phyloP scores from a whole-genome alignment of 2,888 invertebrate genomes.

The Apomyelois bistriatella region DNA sequence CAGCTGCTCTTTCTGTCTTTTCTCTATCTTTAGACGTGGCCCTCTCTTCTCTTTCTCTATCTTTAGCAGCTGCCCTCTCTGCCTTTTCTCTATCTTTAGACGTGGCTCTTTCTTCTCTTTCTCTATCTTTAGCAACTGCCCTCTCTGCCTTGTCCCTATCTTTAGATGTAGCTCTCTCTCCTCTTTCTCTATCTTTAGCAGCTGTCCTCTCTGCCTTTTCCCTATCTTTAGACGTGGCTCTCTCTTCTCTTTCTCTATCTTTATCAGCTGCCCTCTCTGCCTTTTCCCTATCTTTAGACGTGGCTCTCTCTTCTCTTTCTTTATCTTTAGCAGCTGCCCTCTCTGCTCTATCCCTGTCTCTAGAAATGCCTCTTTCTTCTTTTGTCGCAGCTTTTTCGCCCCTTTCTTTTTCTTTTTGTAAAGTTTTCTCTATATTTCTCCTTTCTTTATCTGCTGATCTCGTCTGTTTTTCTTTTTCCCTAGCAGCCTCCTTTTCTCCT shows the following conservation, averaged over 20 bases:
- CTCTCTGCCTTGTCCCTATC: slow-evolving; percentile 6
- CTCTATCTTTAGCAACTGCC: slow-evolving; percentile 3
- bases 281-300: slow-evolving; percentile 1
- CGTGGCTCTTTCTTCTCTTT: slow-evolving; percentile 10
- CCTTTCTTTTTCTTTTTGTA: not conserved
- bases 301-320: slow-evolving; percentile 18
- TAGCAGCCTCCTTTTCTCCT: not conserved
- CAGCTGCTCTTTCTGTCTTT: slow-evolving; percentile 16
- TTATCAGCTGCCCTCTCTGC: slow-evolving; percentile 1
- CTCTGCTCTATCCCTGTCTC: slow-evolving; percentile 7
- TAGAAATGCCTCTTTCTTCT: slow-evolving; percentile 13
- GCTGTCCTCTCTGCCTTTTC: not conserved
- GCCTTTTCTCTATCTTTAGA: slow-evolving; percentile 13
- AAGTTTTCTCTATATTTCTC: not conserved
- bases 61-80: slow-evolving; percentile 13
- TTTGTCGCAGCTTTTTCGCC: not conserved
- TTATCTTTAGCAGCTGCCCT: slow-evolving; percentile 4
- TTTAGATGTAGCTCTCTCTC: slow-evolving; percentile 14
- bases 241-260: slow-evolving; percentile 17
- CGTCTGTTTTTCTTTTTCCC: not conserved
- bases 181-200: slow-evolving; percentile 13
- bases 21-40: slow-evolving; percentile 9
- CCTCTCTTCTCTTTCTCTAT: slow-evolving; percentile 11
- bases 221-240: slow-evolving; percentile 7
- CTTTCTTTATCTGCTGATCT: not conserved